Conservation (phyloP, 2,113 vertebrate species). For the Pelodiscus sinensis region DNA sequence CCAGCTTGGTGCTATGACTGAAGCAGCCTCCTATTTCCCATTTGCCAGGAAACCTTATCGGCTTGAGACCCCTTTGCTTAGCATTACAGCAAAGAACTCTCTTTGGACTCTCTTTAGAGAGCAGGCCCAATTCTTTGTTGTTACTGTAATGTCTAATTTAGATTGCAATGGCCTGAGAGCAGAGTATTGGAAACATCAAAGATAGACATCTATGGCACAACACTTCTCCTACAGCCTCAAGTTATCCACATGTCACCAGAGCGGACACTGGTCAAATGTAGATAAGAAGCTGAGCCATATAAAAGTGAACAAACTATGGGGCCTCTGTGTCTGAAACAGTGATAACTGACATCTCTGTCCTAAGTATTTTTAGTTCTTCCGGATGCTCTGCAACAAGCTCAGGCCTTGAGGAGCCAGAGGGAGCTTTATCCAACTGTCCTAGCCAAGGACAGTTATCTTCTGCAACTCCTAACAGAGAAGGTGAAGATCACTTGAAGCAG, state of each 20-base stretch:
- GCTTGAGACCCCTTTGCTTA: background rate
- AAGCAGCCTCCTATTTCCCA: background rate
- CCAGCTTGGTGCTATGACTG: background rate
- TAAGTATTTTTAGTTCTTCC: background rate
- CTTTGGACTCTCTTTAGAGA: background rate
- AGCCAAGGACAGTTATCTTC: conserved; percentile 17
- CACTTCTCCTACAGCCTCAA: background rate
- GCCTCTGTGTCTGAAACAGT: background rate
- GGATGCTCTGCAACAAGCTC: background rate
- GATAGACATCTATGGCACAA: background rate
- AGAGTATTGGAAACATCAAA: background rate
- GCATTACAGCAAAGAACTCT: background rate
- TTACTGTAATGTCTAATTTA: background rate
- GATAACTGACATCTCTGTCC: background rate
- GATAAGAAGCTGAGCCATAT: background rate
- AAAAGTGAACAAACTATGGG: background rate
- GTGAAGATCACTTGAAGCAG: background rate
- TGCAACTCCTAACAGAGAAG: conserved; percentile 9
- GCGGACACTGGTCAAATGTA: accelerated
- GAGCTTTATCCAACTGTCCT: background rate
- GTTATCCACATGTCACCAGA: background rate
- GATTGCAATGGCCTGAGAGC: background rate
- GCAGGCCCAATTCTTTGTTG: background rate
- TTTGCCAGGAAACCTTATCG: background rate
- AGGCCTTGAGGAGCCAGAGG: background rate